Conservation (phyloP, 2,797 vertebrate genomes). For the Eidolon dupreanum region DNA sequence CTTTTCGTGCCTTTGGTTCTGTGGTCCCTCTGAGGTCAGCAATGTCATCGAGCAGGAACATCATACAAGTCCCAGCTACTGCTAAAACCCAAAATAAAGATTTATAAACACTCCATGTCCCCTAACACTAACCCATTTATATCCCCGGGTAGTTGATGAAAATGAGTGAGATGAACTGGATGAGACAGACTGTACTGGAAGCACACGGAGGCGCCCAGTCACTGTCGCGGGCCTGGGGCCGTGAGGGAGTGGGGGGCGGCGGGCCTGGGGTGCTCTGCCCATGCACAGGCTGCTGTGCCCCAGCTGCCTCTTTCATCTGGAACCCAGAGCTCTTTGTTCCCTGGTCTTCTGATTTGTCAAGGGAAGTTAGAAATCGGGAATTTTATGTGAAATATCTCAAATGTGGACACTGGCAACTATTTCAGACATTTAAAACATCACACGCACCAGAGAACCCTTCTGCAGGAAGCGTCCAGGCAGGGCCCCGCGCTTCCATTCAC, state of each 20-base stretch:
- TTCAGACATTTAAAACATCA: background rate
- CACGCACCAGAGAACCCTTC: background rate
- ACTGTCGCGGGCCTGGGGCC: background rate
- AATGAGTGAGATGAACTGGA: rapidly evolving
- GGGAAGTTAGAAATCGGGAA: background rate
- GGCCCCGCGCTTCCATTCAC: background rate
- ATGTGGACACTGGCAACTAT: background rate
- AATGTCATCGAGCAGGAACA: background rate
- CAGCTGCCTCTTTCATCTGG: background rate
- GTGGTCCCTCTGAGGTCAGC: background rate
- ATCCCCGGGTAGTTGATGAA: too few relatives aligned
- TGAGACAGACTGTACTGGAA: background rate
- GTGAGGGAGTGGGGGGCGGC: background rate
- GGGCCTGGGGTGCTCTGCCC: background rate
- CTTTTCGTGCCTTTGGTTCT: background rate
- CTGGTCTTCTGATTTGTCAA: background rate
- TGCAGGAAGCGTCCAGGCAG: background rate
- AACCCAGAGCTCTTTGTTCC: background rate
- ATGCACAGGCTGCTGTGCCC: rapidly evolving
- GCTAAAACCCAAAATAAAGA: background rate
- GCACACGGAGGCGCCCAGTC: rapidly evolving
- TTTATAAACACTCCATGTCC: background rate
- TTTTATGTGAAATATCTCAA: background rate
- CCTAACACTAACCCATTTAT: background rate
- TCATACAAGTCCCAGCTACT: background rate